Evolutionary conservation across 2,888 invertebrate species (phyloP).

Genomic region (Myopa tessellatipennis): DNA sequence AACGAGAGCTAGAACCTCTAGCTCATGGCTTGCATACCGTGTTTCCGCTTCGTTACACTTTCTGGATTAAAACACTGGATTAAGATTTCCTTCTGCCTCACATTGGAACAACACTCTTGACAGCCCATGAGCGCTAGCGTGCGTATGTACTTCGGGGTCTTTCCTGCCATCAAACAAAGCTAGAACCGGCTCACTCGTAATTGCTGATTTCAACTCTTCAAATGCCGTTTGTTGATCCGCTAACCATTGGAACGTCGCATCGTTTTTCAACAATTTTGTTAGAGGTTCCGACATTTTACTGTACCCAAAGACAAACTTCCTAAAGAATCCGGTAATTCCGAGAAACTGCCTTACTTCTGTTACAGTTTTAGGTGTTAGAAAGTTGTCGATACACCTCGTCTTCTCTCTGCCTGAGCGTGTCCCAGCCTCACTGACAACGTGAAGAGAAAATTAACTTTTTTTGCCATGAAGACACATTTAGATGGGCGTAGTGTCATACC

Average conservation of each 20-base stretch:
- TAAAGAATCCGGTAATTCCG: constrained; percentile 38
- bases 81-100: constrained; percentile 48
- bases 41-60: constrained; percentile 22
- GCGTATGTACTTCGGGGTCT: constrained; percentile 29
- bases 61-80: constrained; percentile 23
- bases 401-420: constrained; percentile 39
- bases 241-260: constrained; percentile 36
- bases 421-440: constrained; percentile 33
- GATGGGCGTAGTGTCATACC: constrained; percentile 41
- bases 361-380: too few species aligned
- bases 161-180: constrained; percentile 26
- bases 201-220: neutral
- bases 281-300: constrained; percentile 14
- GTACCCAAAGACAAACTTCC: constrained; percentile 41
- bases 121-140: constrained; percentile 16
- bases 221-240: constrained; percentile 39
- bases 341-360: too few species aligned
- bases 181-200: constrained; percentile 33
- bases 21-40: too few species aligned
- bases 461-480: constrained; percentile 49
- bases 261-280: constrained; percentile 42
- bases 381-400: constrained; percentile 36
- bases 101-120: too few species aligned
- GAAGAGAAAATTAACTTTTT: constrained; percentile 36
- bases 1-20: constrained; percentile 60